A percentile compares a stretch with the other conserved stretches of the same genome.
Evolutionary conservation across 2,113 vertebrate species (phyloP).

Genomic region (Myocastor coypus): DNA sequence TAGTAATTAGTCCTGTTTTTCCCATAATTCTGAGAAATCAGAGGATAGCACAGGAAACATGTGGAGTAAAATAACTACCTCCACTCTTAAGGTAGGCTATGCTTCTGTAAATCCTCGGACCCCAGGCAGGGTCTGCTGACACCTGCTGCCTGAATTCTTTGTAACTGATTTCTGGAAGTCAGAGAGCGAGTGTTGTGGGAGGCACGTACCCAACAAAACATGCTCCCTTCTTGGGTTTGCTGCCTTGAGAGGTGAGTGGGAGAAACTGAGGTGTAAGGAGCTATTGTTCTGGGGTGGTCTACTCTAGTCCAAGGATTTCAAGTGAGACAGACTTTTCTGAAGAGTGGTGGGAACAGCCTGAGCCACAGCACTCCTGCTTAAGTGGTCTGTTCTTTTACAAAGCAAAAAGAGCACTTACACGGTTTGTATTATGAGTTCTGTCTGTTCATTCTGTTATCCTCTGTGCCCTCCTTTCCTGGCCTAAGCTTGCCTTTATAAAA

Average conservation of each 20-base stretch:
- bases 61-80: not conserved
- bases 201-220: not conserved
- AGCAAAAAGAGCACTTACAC: constrained; percentile 61
- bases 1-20: not conserved
- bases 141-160: constrained; percentile 25
- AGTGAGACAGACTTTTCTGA: constrained; percentile 53
- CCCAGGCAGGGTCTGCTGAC: not conserved
- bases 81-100: not conserved
- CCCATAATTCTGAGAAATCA: not conserved
- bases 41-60: not conserved
- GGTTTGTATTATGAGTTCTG: not conserved
- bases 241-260: constrained; percentile 5
- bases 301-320: constrained; percentile 36
- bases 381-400: constrained; percentile 74
- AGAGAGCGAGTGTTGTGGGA: not conserved
- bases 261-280: constrained; percentile 41
- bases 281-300: constrained; percentile 48
- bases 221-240: not conserved
- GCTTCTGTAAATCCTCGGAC: not conserved
- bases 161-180: constrained; percentile 22
- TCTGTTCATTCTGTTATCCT: constrained; percentile 61
- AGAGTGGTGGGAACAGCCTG: constrained; percentile 30
- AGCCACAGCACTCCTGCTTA: constrained; percentile 20
- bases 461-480: not conserved
- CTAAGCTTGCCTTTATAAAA: constrained; percentile 51